Percentiles rank a stretch among this genome's conserved stretches.
phyloP scores from a whole-genome alignment of 2,797 vertebrate species.

The Halcyon badia region DNA sequence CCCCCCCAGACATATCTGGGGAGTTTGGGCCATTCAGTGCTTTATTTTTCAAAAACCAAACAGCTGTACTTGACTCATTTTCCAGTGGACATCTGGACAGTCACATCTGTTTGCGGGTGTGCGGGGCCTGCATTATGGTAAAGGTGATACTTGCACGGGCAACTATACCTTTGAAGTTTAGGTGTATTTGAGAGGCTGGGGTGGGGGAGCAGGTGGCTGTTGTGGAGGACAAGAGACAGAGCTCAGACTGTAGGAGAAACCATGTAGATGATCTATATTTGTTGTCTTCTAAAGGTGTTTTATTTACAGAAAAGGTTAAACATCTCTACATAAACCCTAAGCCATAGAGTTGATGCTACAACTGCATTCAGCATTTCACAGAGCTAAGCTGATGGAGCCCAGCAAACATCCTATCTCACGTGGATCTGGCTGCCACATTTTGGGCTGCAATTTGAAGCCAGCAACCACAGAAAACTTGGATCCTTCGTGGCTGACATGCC shows the following conservation, averaged over 20 bases:
- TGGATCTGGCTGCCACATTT: conserved; percentile 53
- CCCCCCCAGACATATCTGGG: background rate
- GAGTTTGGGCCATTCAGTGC: background rate
- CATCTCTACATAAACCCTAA: background rate
- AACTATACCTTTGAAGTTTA: background rate
- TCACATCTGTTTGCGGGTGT: background rate
- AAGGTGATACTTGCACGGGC: background rate
- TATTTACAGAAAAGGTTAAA: background rate
- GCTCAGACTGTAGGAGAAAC: background rate
- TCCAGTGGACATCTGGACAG: background rate
- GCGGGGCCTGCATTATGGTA: background rate
- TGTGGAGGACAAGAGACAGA: background rate
- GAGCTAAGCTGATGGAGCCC: background rate
- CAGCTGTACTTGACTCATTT: background rate
- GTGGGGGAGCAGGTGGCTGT: background rate
- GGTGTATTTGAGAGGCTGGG: background rate
- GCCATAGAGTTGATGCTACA: background rate
- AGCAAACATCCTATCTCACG: background rate
- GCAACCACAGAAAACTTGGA: conserved; percentile 60
- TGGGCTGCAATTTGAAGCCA: conserved; percentile 66
- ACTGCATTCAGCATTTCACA: background rate
- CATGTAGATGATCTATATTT: background rate
- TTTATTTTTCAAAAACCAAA: background rate
- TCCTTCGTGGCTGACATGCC: conserved; percentile 64
- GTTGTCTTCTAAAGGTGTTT: background rate